Percentiles rank a stretch among this genome's conserved stretches.
Evolutionary conservation across 2,888 invertebrate species (phyloP).

Genomic region (Conchocele bisecta): DNA sequence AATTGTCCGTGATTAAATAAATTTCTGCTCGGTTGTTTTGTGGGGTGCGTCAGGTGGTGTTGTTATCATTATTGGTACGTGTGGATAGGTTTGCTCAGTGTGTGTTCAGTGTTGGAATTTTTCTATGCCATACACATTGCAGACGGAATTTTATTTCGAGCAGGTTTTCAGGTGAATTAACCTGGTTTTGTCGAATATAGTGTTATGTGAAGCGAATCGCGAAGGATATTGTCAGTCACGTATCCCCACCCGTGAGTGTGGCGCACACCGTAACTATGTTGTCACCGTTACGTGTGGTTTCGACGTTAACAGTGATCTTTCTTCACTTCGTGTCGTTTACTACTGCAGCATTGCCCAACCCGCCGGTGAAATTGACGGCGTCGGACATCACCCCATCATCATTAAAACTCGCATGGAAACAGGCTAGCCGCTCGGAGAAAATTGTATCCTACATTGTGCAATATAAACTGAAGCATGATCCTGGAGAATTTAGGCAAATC

Average conservation of each 20-base stretch:
- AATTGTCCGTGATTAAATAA: not conserved
- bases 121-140: constrained; percentile 42
- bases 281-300: constrained; percentile 22
- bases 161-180: no score
- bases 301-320: constrained; percentile 33
- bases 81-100: no score
- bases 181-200: no score
- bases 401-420: constrained; percentile 94
- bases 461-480: constrained; percentile 95
- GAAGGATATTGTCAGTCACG: no score
- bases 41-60: not conserved
- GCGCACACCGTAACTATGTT: no score
- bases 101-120: constrained; percentile 8
- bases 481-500: constrained; percentile 90
- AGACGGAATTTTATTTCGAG: no score
- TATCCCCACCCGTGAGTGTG: no score
- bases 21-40: not conserved
- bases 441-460: constrained; percentile 98
- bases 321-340: constrained; percentile 56
- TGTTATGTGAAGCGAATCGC: no score
- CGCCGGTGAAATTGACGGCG: constrained; percentile 94
- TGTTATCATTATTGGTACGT: no score
- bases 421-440: constrained; percentile 85
- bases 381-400: constrained; percentile 97
- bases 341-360: constrained; percentile 92